Percentiles rank a stretch among this genome's conserved stretches.
Conservation (phyloP, 2,888 invertebrate species). For the Meiosimyza platycephala region DNA sequence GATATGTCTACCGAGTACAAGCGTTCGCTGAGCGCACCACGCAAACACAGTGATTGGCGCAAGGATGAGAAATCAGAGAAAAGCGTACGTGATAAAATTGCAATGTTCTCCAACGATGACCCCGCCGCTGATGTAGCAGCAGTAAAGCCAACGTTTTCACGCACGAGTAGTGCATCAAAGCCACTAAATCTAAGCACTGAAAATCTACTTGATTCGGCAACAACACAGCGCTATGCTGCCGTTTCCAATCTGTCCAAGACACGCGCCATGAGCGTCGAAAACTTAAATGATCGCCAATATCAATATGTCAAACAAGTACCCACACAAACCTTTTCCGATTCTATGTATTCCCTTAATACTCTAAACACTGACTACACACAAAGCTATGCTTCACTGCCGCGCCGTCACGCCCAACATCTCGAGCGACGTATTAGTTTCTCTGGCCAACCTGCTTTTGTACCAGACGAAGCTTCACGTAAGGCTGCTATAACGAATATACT, state of each 20-base stretch:
- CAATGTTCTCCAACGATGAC: constrained; percentile 79
- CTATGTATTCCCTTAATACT: constrained; percentile 64
- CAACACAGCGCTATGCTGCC: constrained; percentile 42
- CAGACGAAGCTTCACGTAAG: constrained; percentile 69
- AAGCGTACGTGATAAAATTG: constrained; percentile 87
- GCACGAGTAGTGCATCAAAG: constrained; percentile 51
- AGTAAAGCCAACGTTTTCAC: constrained; percentile 46
- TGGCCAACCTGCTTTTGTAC: constrained; percentile 58
- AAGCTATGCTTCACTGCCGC: constrained; percentile 56
- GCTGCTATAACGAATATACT: constrained; percentile 79
- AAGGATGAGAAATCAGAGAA: constrained; percentile 84
- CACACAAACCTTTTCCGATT: constrained; percentile 60
- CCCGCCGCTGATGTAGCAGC: constrained; percentile 46
- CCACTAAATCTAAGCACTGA: constrained; percentile 65
- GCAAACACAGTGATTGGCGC: constrained; percentile 69
- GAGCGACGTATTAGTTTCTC: constrained; percentile 52
- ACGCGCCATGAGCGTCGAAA: constrained; percentile 71
- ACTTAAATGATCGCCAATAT: constrained; percentile 67
- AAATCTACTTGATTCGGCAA: constrained; percentile 55
- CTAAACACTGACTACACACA: constrained; percentile 57
- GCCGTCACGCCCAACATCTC: constrained; percentile 49
- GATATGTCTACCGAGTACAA: constrained; percentile 54
- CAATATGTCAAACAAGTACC: constrained; percentile 61
- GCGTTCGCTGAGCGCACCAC: constrained; percentile 60
- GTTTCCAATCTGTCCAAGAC: constrained; percentile 64